Conservation (phyloP, 2,888 invertebrate genomes). For the Lydus trimaculatus region DNA sequence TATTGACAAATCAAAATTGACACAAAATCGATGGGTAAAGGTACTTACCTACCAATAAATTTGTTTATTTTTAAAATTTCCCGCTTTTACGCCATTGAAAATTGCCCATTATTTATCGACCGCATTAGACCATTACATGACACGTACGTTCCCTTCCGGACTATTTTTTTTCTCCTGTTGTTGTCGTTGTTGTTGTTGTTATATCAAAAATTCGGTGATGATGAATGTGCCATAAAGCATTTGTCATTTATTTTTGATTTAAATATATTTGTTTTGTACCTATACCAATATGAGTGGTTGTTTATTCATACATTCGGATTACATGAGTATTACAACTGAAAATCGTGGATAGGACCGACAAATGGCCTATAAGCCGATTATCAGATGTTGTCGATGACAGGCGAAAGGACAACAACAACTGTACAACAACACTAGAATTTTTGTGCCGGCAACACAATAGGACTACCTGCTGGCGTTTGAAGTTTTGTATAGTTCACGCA, state of each 20-base stretch:
- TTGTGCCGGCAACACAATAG: neutral
- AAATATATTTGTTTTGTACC: no score
- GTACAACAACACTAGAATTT: conserved; percentile 2
- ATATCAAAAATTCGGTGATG: conserved; percentile 21
- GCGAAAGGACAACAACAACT: conserved; percentile 45
- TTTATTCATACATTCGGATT: conserved; percentile 35
- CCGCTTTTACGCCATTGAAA: conserved; percentile 27
- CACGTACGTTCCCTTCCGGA: conserved; percentile 54
- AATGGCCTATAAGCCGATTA: conserved; percentile 49
- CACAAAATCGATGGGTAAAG: neutral
- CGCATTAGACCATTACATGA: conserved; percentile 53
- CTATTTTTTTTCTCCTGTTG: conserved; percentile 34
- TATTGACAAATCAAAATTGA: neutral
- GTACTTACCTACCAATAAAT: no score
- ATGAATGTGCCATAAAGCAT: conserved; percentile 43
- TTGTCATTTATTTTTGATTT: conserved; percentile 51
- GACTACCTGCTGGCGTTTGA: conserved; percentile 22
- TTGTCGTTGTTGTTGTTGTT: neutral
- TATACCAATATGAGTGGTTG: conserved; percentile 41
- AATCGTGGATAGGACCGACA: conserved; percentile 33
- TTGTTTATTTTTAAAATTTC: neutral
- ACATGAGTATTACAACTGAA: conserved; percentile 41
- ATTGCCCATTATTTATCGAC: conserved; percentile 50
- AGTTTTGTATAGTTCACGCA: neutral
- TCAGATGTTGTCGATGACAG: conserved; percentile 46